These are phyloP conservation scores for Prosopocoilus inquinatus DNA, from an alignment of 2,888 invertebrate species.

Conservation along the genomic window DNA sequence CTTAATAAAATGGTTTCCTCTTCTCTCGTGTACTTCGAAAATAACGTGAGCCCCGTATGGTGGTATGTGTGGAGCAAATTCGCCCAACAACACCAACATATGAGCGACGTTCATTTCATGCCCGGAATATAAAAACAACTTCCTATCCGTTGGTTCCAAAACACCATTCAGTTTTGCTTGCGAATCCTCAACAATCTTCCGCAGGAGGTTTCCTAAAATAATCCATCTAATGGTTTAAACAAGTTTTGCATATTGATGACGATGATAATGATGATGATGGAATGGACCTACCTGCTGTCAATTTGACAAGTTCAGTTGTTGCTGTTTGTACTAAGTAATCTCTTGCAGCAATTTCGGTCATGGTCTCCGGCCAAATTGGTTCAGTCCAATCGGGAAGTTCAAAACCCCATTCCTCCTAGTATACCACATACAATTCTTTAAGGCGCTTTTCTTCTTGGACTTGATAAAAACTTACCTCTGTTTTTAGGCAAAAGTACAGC, in stretches of 20 bases:
- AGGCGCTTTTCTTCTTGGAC: not conserved
- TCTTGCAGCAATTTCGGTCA: constrained; percentile 10
- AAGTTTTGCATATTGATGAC: no score
- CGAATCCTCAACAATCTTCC: not conserved
- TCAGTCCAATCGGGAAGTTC: constrained; percentile 47
- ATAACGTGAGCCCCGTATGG: constrained; percentile 34
- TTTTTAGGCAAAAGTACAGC: not conserved
- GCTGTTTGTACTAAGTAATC: not conserved
- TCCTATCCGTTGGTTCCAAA: constrained; percentile 34
- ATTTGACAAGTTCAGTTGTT: not conserved
- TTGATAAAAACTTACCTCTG: constrained; percentile 2
- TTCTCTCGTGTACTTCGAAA: constrained; percentile 32
- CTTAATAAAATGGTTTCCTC: constrained; percentile 30
- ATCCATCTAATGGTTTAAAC: no score
- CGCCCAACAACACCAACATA: constrained; percentile 49
- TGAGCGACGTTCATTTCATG: constrained; percentile 57
- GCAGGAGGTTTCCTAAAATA: not conserved
- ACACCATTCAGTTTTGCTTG: not conserved
- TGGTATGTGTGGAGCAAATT: constrained; percentile 47
- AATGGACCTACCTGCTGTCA: not conserved
- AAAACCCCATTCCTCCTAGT: constrained; percentile 40
- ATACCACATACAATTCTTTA: constrained; percentile 14
- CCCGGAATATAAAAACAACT: constrained; percentile 46
- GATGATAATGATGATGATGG: no score
- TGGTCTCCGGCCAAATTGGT: constrained; percentile 40